Evolutionary conservation across 2,888 invertebrate genomes (phyloP), one percentile per base, ranked within the genome.

Genomic region (Adelognathus sp.): DNA sequence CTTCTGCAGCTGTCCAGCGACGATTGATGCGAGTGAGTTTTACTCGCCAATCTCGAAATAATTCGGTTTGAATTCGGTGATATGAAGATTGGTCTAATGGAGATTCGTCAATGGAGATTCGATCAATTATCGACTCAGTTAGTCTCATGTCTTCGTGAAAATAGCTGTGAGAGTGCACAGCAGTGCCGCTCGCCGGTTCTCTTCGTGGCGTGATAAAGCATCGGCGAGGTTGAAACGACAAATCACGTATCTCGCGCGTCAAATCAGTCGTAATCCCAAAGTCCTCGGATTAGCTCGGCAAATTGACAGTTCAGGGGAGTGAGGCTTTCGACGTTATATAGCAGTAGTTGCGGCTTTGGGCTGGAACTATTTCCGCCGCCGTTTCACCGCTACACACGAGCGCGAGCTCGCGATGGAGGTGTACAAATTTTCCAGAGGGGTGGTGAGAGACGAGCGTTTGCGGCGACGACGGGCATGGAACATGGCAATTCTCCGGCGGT

Each of bases 241-340:
- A 52, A 50, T 31, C 24, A 36, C 64, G 64, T 73, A 33, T 46
- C 56, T 64, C 46, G 18, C 52, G 27, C 71, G 60, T 71, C 61
- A 64, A 58, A 60, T 67, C 52, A 41, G 52, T 41, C 50, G 52
- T 52, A 74, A 74, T 67, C 67, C 60, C 21, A 31, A 39, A 41
- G 44, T 39, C 21, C 66, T 74, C 67, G 74, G 67, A 67, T 74
- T 67, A 67, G 41, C 60, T 21, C 29, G 29, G 41, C 67, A 67
- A 74, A 60, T 60, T 74, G 67, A 74, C 74, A 67, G 39, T 18
- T 7, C 11, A 11, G 50, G 21, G 36, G 39, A 74, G 46, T 29
- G 58, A 29, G 44, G 60, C 67, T 60, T 67, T 74, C 60, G 67
- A 7, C 60, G 7, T 16, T n/a, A n/a, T n/a, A n/a, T 39, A 16